Evolutionary conservation across 2,797 vertebrate genomes (phyloP), one percentile per base, ranked within the genome.

Genomic region (Sebastes cheni): DNA sequence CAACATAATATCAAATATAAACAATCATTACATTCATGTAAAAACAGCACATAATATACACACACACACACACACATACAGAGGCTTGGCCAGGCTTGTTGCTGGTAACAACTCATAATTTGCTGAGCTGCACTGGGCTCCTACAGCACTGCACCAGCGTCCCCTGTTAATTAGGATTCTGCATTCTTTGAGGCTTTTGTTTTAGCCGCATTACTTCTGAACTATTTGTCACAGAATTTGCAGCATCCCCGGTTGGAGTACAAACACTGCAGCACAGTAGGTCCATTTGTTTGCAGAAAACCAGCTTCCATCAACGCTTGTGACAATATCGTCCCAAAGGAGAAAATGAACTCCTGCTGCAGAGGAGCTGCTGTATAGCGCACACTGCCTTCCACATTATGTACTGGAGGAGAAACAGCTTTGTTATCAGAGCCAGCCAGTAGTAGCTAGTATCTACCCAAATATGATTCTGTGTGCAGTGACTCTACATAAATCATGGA

Each of bases 221-320:
- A 95, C 95, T 95, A 96, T 93, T 96, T 96, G 92, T 95, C 92
- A 94, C 5, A 92, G 95, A 95, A 96, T 96, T 91, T 89, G 84
- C 93, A 91, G 92, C 92, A 90, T 89, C 83, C 82, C 77, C 75
- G 27, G 82, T 78, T 71, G 61, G 78, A 67, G 82, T 86, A 87
- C 82, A 84, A 93, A 90, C 87, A 67, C 89, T 82, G 86, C 88
- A 83, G 86, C 88, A 90, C 86, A 93, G 89, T 84, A 50, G 83
- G 58, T 30, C 83, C 86, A 77, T 95, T 94, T 95, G 91, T 94
- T 93, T 90, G 79, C 70, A 70, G 75, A 56, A 68, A 84, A 75
- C 67, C 22, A 67, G 52, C 72, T 84, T 84, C 80, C 82, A 83
- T 83, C 78, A 75, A 75, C 18, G 59, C 72, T 72, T 70, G 83